A percentile compares a stretch with the other conserved stretches of the same genome.
These are phyloP conservation scores for Rhingia campestris DNA, from an alignment of 2,888 invertebrate genomes.

Conservation along the genomic window DNA sequence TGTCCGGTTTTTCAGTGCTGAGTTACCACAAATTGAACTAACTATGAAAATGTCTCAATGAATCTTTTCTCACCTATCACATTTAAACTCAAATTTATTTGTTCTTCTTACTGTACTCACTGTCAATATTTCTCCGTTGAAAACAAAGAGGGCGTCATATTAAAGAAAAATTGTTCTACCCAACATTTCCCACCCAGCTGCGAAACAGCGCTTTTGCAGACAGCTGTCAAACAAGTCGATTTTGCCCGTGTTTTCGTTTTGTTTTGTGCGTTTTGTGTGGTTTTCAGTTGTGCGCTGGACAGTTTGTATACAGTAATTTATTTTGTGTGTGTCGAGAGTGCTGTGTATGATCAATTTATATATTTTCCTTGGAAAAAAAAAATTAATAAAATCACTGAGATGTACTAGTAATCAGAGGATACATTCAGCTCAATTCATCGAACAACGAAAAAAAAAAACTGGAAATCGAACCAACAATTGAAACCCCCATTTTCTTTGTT, in stretches of 20 bases:
- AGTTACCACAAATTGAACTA: too few species aligned
- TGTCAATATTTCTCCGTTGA: background rate
- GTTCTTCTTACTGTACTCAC: conserved; percentile 21
- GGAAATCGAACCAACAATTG: conserved; percentile 19
- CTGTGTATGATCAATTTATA: conserved; percentile 24
- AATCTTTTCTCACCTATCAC: too few species aligned
- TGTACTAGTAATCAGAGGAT: conserved; percentile 27
- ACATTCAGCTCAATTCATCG: conserved; percentile 8
- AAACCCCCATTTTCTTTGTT: conserved; percentile 65
- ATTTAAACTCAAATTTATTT: too few species aligned
- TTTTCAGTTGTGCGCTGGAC: conserved; percentile 66
- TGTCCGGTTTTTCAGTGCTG: too few species aligned
- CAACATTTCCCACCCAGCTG: background rate
- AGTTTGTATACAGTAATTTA: conserved; percentile 51
- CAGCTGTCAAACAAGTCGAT: conserved; percentile 48
- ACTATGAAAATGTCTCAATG: too few species aligned
- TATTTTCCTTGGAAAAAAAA: conserved; percentile 9
- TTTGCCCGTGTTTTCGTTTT: conserved; percentile 41
- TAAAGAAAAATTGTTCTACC: background rate
- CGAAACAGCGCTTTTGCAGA: background rate
- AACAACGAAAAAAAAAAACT: conserved; percentile 37
- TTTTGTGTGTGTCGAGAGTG: conserved; percentile 37
- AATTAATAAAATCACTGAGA: conserved; percentile 33
- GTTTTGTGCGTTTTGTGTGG: conserved; percentile 51
- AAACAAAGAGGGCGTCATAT: background rate